phyloP scores from a whole-genome alignment of 2,113 vertebrate species.

The Romanogobio albipinnatus region DNA sequence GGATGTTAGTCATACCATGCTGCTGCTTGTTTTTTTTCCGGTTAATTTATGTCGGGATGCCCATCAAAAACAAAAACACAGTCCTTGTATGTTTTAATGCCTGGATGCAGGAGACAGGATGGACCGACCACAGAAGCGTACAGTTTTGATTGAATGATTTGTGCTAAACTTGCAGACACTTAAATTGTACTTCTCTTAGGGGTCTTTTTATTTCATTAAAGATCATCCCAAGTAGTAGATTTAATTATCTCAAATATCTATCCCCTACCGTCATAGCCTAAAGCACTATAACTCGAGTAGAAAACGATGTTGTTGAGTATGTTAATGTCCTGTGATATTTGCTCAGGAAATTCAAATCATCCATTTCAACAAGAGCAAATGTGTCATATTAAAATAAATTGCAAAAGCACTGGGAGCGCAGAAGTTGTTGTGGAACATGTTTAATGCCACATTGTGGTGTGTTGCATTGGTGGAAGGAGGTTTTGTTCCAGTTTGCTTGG shows the following conservation, averaged over 20 bases:
- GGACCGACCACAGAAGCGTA: background rate
- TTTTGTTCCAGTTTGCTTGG: slow-evolving; percentile 31
- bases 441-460: slow-evolving; percentile 47
- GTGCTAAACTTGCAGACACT: background rate
- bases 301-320: slow-evolving; percentile 11
- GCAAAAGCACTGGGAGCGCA: slow-evolving; percentile 25
- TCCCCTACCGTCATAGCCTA: background rate
- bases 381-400: slow-evolving; percentile 48
- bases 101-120: background rate
- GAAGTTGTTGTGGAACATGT: slow-evolving; percentile 31
- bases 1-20: slow-evolving; percentile 7
- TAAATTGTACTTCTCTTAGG: background rate
- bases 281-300: slow-evolving; percentile 27
- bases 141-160: background rate
- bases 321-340: slow-evolving; percentile 28
- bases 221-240: background rate
- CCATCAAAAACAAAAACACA: background rate
- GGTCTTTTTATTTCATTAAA: background rate
- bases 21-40: background rate
- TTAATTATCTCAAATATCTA: background rate
- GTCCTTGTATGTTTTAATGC: background rate
- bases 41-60: background rate
- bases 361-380: slow-evolving; percentile 21
- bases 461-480: slow-evolving; percentile 25
- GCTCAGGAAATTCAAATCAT: slow-evolving; percentile 29